These are phyloP conservation scores for Heliconius erato DNA, from an alignment of 2,888 invertebrate species.

Conservation along the genomic window DNA sequence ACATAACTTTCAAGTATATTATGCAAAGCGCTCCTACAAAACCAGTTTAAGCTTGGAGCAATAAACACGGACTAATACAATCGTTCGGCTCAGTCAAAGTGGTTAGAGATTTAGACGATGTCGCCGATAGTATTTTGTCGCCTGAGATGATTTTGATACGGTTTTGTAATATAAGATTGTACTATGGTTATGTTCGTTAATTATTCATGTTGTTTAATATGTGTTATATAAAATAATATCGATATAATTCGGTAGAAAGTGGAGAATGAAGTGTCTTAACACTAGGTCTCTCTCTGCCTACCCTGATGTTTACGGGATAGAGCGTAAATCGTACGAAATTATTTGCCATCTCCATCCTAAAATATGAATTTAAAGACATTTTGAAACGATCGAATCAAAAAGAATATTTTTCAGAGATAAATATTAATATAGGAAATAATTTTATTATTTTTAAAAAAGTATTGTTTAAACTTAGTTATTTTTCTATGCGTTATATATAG, in stretches of 20 bases:
- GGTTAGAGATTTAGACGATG: slow-evolving; percentile 76
- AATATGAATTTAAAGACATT: too few species aligned
- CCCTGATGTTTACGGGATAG: too few species aligned
- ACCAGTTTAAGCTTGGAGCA: slow-evolving; percentile 45
- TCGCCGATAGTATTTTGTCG: slow-evolving; percentile 85
- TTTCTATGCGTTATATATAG: too few species aligned
- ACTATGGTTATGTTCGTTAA: slow-evolving; percentile 54
- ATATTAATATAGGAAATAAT: too few species aligned
- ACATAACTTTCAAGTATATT: background rate
- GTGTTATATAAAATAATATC: too few species aligned
- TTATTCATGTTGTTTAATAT: background rate
- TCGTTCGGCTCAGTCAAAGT: slow-evolving; percentile 77
- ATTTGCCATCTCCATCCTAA: too few species aligned
- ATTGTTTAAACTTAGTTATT: too few species aligned
- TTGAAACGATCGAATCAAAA: background rate
- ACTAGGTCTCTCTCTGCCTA: too few species aligned
- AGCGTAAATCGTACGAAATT: too few species aligned
- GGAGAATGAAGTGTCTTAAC: too few species aligned
- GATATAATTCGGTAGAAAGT: too few species aligned
- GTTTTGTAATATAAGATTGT: slow-evolving; percentile 63
- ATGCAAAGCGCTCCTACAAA: slow-evolving; percentile 22
- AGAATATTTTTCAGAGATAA: background rate
- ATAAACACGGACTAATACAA: slow-evolving; percentile 49
- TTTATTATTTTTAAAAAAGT: too few species aligned
- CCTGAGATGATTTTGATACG: slow-evolving; percentile 80